Evolutionary conservation across 2,888 invertebrate genomes (phyloP).

Genomic region (Drosophila aldrichi): DNA sequence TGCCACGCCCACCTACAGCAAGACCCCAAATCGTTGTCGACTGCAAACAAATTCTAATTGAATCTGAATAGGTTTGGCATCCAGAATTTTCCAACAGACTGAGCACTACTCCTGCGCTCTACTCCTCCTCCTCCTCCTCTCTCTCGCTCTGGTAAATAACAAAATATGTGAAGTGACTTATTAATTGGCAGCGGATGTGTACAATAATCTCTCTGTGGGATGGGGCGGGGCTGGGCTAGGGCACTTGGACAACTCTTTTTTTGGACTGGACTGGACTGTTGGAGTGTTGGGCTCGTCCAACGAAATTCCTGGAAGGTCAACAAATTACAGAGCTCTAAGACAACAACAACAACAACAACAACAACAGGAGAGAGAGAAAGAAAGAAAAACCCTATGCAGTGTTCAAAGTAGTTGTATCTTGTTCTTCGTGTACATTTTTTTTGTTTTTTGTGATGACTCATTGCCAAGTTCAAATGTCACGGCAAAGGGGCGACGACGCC

Average conservation of each 20-base stretch:
- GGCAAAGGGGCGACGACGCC: constrained; percentile 34
- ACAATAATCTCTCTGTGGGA: constrained; percentile 13
- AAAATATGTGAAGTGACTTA: constrained; percentile 54
- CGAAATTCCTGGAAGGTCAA: constrained; percentile 60
- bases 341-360: constrained; percentile 5
- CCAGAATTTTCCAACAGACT: constrained; percentile 11
- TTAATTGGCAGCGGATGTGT: constrained; percentile 54
- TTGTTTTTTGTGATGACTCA: constrained; percentile 63
- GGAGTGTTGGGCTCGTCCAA: constrained; percentile 20
- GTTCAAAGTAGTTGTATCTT: constrained; percentile 36
- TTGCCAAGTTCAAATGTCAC: constrained; percentile 73
- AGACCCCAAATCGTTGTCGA: neutral
- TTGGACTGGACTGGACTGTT: neutral
- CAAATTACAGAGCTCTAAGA: constrained; percentile 32
- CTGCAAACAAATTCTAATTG: neutral
- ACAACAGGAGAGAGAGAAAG: neutral
- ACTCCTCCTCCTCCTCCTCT: too few species aligned
- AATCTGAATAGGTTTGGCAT: neutral
- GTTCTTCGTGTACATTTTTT: constrained; percentile 22
- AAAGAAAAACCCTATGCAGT: constrained; percentile 21
- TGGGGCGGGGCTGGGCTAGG: neutral
- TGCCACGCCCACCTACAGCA: neutral
- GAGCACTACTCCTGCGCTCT: neutral
- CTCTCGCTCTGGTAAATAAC: constrained; percentile 23
- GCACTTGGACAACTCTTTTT: constrained; percentile 15